Conservation (phyloP, 2,888 invertebrate species). For the Lypha dubia region DNA sequence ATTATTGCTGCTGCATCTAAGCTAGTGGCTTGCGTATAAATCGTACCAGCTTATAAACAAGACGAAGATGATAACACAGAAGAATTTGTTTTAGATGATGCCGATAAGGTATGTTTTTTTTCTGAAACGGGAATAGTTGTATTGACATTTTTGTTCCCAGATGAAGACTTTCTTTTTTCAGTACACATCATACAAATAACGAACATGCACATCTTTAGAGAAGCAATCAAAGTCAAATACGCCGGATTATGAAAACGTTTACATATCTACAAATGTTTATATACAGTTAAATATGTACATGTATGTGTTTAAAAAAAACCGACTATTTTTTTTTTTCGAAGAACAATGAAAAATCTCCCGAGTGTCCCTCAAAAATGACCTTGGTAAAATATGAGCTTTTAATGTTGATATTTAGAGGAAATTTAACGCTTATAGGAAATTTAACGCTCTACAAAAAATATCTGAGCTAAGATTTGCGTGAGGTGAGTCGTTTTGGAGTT, state of each 20-base stretch:
- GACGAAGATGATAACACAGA: slow-evolving; percentile 50
- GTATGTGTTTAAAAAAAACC: too few species aligned
- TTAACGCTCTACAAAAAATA: too few species aligned
- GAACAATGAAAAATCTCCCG: too few species aligned
- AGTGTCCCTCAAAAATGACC: too few species aligned
- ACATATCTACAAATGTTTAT: not conserved
- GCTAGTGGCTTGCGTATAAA: slow-evolving; percentile 45
- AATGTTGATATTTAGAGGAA: not conserved
- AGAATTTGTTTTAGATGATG: slow-evolving; percentile 45
- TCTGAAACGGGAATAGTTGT: slow-evolving; percentile 71
- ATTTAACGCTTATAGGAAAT: too few species aligned
- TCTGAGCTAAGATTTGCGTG: too few species aligned
- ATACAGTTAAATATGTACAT: not conserved
- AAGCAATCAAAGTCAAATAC: slow-evolving; percentile 47
- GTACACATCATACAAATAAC: slow-evolving; percentile 77
- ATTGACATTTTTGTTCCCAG: slow-evolving; percentile 71
- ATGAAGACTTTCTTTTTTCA: slow-evolving; percentile 76
- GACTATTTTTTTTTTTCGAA: too few species aligned
- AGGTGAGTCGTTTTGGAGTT: too few species aligned
- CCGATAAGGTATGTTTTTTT: slow-evolving; percentile 68
- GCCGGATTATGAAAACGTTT: not conserved
- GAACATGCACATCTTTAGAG: slow-evolving; percentile 76
- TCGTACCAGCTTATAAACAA: slow-evolving; percentile 52
- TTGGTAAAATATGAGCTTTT: too few species aligned
- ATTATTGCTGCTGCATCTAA: slow-evolving; percentile 47